Evolutionary conservation across 2,888 invertebrate species (phyloP).

Genomic region (Cantharis flavilabris): DNA sequence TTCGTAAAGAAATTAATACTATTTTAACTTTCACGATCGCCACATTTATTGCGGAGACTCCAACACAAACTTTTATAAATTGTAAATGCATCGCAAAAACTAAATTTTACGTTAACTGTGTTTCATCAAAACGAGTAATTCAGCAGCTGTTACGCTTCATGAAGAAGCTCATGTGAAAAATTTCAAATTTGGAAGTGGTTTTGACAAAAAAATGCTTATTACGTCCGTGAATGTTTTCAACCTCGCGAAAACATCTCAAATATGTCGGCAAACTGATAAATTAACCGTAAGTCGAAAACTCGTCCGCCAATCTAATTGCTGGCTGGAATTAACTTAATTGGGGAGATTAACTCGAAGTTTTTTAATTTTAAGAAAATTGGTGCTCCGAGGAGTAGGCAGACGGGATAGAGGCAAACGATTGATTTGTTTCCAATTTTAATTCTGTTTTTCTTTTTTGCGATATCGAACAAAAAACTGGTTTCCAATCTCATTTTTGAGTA

Average conservation of each 20-base stretch:
- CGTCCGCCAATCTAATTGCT: neutral
- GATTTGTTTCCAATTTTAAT: neutral
- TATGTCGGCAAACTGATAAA: neutral
- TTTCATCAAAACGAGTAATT: neutral
- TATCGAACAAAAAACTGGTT: no score
- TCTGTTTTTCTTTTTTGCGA: neutral
- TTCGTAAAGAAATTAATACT: conserved; percentile 13
- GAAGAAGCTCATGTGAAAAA: neutral
- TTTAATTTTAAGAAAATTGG: neutral
- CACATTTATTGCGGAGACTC: neutral
- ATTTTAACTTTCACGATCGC: neutral
- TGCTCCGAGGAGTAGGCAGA: neutral
- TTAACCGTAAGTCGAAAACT: neutral
- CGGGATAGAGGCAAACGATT: neutral
- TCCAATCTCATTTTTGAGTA: no score
- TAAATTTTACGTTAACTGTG: neutral
- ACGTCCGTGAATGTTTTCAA: neutral
- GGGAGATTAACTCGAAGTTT: neutral
- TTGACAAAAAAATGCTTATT: neutral
- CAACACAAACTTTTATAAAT: neutral
- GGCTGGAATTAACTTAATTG: neutral
- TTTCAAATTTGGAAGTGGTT: neutral
- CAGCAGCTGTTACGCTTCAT: neutral
- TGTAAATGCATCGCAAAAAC: neutral
- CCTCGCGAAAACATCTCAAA: neutral